A percentile compares a stretch with the other conserved stretches of the same genome.
These are phyloP conservation scores for Sebastes steindachneri DNA, from an alignment of 2,797 vertebrate species.

Conservation along the genomic window DNA sequence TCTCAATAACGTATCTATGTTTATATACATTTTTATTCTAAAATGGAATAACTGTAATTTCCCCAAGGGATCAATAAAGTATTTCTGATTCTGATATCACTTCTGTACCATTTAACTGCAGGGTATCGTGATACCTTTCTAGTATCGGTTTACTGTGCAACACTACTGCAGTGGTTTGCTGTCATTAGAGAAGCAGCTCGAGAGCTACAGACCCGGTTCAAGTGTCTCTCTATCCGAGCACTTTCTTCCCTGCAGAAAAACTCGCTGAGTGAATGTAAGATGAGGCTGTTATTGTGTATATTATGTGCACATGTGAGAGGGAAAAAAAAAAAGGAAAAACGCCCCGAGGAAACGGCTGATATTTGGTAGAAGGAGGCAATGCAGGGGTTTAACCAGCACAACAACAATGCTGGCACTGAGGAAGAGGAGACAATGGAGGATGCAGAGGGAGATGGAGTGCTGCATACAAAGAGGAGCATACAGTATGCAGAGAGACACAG, in stretches of 20 bases:
- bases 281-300: slow-evolving; percentile 4
- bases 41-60: too few relatives aligned
- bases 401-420: slow-evolving; percentile 13
- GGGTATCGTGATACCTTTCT: too few relatives aligned
- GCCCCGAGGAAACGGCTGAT: slow-evolving; percentile 1
- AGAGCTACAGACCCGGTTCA: neutral
- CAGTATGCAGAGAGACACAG: neutral
- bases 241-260: neutral
- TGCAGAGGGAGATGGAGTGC: slow-evolving; percentile 6
- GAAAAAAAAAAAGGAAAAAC: neutral
- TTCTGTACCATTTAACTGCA: too few relatives aligned
- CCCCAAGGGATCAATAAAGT: too few relatives aligned
- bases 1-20: too few relatives aligned
- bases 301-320: neutral
- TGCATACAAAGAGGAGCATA: slow-evolving; percentile 5
- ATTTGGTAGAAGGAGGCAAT: neutral
- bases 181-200: slow-evolving; percentile 1
- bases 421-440: slow-evolving; percentile 26
- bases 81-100: too few relatives aligned
- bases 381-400: slow-evolving; percentile 14
- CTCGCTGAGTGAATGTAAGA: neutral
- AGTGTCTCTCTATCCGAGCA: neutral
- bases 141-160: too few relatives aligned
- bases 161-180: neutral
- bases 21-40: too few relatives aligned